Evolutionary conservation across 1,140 invertebrate species (phyloP).

Genomic region (Listronotus oregonensis): DNA sequence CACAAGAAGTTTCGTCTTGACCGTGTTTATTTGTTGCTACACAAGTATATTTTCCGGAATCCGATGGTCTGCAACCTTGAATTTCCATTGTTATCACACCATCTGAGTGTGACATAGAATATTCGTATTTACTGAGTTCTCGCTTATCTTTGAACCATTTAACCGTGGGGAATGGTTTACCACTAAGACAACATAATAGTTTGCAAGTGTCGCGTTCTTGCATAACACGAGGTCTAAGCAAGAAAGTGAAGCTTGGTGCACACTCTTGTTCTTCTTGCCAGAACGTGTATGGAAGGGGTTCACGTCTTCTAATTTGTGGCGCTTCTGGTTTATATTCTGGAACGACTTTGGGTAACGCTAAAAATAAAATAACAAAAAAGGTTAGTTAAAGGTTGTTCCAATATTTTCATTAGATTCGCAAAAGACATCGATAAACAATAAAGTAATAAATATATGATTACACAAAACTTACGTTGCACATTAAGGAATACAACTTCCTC

Average conservation of each 20-base stretch:
- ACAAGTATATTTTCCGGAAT: slow-evolving; percentile 96
- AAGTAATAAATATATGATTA: too few relatives aligned
- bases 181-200: slow-evolving; percentile 93
- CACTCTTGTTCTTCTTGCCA: slow-evolving; percentile 89
- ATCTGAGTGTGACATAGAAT: slow-evolving; percentile 85
- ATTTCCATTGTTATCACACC: slow-evolving; percentile 98
- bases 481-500: slow-evolving; percentile 98
- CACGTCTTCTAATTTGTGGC: slow-evolving; percentile 73
- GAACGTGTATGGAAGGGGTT: slow-evolving; percentile 81
- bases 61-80: slow-evolving; percentile 87
- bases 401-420: too few relatives aligned
- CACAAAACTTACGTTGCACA: slow-evolving; percentile 81
- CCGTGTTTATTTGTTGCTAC: slow-evolving; percentile 91
- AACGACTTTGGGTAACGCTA: slow-evolving; percentile 81
- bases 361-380: slow-evolving; percentile 35
- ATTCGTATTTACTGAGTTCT: slow-evolving; percentile 89
- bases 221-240: slow-evolving; percentile 95
- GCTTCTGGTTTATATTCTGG: slow-evolving; percentile 78
- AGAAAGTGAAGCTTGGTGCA: slow-evolving; percentile 95
- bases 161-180: slow-evolving; percentile 91
- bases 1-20: slow-evolving; percentile 91
- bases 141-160: slow-evolving; percentile 91
- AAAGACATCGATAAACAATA: too few relatives aligned
- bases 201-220: slow-evolving; percentile 94
- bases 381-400: too few relatives aligned